phyloP scores from a whole-genome alignment of 2,113 vertebrate species.

The Vidua macroura region DNA sequence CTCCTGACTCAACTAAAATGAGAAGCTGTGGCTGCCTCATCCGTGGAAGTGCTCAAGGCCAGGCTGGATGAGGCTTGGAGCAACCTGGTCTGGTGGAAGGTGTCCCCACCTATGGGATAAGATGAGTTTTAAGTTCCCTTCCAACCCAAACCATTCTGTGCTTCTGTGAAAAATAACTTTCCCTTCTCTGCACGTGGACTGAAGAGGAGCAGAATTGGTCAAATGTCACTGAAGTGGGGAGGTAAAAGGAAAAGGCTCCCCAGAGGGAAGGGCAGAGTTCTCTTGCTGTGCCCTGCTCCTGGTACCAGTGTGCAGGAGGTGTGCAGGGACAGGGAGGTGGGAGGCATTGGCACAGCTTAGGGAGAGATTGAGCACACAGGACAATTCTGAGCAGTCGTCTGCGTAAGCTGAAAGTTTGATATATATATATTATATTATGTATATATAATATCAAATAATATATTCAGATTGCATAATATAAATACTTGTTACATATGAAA shows the following conservation, averaged over 20 bases:
- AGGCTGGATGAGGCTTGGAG: not conserved
- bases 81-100: not conserved
- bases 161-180: not conserved
- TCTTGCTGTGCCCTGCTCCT: not conserved
- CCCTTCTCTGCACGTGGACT: accelerated
- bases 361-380: not conserved
- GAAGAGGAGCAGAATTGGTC: not conserved
- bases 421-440: too few species aligned
- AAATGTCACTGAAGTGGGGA: not conserved
- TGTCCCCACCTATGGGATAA: too few species aligned
- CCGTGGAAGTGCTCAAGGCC: not conserved
- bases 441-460: too few species aligned
- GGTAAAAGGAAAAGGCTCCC: not conserved
- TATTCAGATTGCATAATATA: not conserved
- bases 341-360: not conserved
- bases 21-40: not conserved
- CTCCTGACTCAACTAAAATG: not conserved
- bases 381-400: not conserved
- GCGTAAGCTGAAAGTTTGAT: not conserved
- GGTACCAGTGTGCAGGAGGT: not conserved
- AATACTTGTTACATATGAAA: not conserved
- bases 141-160: not conserved
- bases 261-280: not conserved
- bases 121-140: not conserved
- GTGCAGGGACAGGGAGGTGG: not conserved